Evolutionary conservation across 1,140 invertebrate species (phyloP), one percentile per base, ranked within the genome.

Genomic region (Drosophila bocqueti): DNA sequence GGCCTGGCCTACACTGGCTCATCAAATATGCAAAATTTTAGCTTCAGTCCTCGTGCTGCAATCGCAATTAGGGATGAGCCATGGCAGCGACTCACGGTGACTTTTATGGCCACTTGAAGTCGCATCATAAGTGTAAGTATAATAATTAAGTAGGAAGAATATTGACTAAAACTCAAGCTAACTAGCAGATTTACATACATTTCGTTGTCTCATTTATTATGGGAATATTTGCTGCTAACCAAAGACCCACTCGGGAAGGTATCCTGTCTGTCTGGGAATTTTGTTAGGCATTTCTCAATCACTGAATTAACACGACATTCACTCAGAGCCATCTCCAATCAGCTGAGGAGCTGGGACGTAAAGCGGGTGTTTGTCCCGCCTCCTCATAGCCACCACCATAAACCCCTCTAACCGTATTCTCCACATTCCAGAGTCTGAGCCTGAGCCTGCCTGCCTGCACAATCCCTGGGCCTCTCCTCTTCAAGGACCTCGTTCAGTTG

Each of bases 11-110:
- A n/a, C 8, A 43, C 42, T 29, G 67, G 66, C 84, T 87, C 84
- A 89, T 87, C 77, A 84, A 72, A 84, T 87, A 87, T 87, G 84
- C 84, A 89, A 87, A 87, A 89, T 73, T 83, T 43, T 67, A 29
- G 43, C 67, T 9, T 9, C 49, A 54, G 80, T 77, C 74, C 68
- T 74, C 24, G 24, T 73, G 76, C 64, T 68, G 45, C 68, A 61
- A 65, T 45, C 26, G 59, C 58, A 68, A 69, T 68, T 68, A 79
- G 60, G 69, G 80, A 71, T 83, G 79, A 75, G 45, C 43, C 15
- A n/a, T 64, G 34, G 42, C 36, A 11, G 60, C 46, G 46, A 38
- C 45, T 46, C 65, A 58, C 66, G 10, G 66, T 71, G 68, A 58
- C 65, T 58, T 21, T 16, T 26, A 57, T 40, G 11, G 29, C 10